Evolutionary conservation across 2,888 invertebrate species (phyloP), one percentile per base, ranked within the genome.

Genomic region (Pherbina coryleti): DNA sequence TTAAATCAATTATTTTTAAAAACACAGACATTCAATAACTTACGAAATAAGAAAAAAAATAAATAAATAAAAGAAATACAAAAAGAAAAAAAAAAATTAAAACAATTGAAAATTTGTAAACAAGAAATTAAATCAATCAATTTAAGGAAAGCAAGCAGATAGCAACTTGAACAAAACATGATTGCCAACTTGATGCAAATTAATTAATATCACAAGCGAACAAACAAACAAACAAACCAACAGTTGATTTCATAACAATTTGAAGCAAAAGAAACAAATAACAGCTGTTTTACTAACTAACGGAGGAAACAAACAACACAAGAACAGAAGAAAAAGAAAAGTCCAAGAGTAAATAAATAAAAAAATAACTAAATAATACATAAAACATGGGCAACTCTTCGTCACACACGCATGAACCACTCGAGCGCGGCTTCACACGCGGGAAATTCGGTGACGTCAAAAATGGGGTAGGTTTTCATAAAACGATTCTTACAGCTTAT

Each of bases 371-470:
- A 64, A 31, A 57, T 64, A 66, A 66, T 64, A 62, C 71, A 60
- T 17, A 31, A 44, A 66, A n/a, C 17, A 95, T 95, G 95, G 95
- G 95, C 87, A 95, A 95, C 90, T 95, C 95, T 90, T 94, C 95
- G 87, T 95, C 95, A 84, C 94, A 95, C 87, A 92, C 93, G 83
- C 95, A 95, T 90, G 94, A 95, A 90, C 95, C 95, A 84, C 92
- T 95, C 89, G 95, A 95, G 88, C 92, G 93, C 89, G 93, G 92
- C 82, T 90, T 90, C 82, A 88, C 89, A 84, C 87, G 90, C 82
- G 90, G 90, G 82, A 90, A 89, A 83, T 90, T 88, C 85, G 90
- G 90, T 83, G 90, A 90, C 86, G 87, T 90, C 78, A 89, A 89
- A 86, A 90, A 89, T 87, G 87, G 90, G 90, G 90, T 90, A 89